Evolutionary conservation across 2,113 vertebrate genomes (phyloP), one percentile per base, ranked within the genome.

Genomic region (Euleptes europaea): DNA sequence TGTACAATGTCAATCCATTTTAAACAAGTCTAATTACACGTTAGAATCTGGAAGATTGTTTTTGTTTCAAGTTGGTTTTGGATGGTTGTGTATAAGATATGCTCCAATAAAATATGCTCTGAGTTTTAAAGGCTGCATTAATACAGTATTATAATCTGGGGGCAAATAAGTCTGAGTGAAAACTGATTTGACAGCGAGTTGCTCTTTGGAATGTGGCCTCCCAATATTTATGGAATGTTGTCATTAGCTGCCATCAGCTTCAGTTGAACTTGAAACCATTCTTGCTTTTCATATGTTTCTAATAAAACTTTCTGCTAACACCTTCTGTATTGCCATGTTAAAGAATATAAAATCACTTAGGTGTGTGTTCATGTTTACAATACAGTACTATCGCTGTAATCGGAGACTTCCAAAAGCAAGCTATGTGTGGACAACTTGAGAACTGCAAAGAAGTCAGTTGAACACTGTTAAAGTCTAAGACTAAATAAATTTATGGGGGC

Each of bases 181-280:
- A 93, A 86, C 86, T 92, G 88, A 89, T 86, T 94, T 95, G 91
- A 40, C 40, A 71, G 23, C 73, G 66, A 71, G 42, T 89, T 84
- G 76, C 33, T 12, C 35, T 84, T 78, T 95, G 91, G 87, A 93
- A 87, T 90, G 88, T 65, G 87, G 85, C 90, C 84, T 93, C 35
- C 71, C 91, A 93, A 66, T 95, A 95, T 95, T 95, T 92, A 83
- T 93, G 88, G 89, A 92, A 94, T 95, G 88, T 85, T 93, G 84
- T 93, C 88, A 89, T 95, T 94, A 95, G 93, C 92, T 95, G 93
- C 90, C 85, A 89, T 92, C 91, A 80, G 80, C 71, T 72, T 89
- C 77, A 88, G 88, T 40, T 94, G 95, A 93, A 94, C 86, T 42
- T 94, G 95, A 94, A 95, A 91, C 73, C 88, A 92, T 89, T 51